Evolutionary conservation across 2,797 vertebrate species (phyloP), one percentile per base, ranked within the genome.

Genomic region (Chlorospingus flavigularis): DNA sequence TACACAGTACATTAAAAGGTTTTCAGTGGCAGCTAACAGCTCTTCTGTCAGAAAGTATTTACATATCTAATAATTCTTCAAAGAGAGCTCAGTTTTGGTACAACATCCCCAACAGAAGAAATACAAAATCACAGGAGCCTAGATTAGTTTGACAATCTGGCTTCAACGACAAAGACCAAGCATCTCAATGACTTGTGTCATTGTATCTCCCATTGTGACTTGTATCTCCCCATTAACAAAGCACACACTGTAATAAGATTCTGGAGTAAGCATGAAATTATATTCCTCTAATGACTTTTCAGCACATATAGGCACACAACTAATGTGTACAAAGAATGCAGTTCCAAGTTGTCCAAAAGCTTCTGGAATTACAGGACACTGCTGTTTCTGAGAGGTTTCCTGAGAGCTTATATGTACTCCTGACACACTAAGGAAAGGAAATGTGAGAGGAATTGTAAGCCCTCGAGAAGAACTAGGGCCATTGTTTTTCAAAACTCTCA

Each of bases 271-370:
- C 30, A 45, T 17, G 13, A 42, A 84, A 92, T 96, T 81, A 83
- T 43, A 71, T 84, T 67, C 45, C 84, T 88, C 68, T 82, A 67
- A 94, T 81, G 87, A 88, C 66, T 96, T 76, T 86, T 24, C 48
- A 72, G 90, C 37, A 24, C 35, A 35, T 17, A 86, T 5, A 94
- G 68, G 74, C 83, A 95, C 37, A 92, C 35, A 90, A 60, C 50
- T 58, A 72, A 77, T 17, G 17, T 11, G 2, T 20, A 47, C 7
- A 87, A 58, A 40, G 65, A 92, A 28, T 43, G 37, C 31, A 93
- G 85, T 50, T 95, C 85, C 42, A 42, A 75, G 83, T 51, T 83
- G 37, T 67, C 73, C 48, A 88, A 86, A 90, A 90, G 37, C 20
- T 65, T 40, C 20, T 14, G 26, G n/a, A 94, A 93, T 63, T 86